A percentile compares a stretch with the other conserved stretches of the same genome.
Conservation (phyloP, 2,113 vertebrate genomes). For the Catharus fuscescens region DNA sequence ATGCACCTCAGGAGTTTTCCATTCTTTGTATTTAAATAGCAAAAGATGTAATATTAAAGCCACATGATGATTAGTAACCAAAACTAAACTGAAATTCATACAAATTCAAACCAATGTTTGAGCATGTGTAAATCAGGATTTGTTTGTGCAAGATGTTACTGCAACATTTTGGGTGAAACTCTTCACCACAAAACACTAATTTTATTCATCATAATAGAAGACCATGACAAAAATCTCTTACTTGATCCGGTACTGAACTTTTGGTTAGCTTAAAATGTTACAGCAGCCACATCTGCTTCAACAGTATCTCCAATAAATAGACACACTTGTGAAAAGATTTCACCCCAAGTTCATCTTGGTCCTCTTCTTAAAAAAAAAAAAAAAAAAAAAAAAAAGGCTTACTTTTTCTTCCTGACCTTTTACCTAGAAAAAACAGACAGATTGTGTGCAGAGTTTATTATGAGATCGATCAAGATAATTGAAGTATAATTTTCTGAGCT, state of each 20-base stretch:
- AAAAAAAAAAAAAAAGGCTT: neutral
- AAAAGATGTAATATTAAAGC: neutral
- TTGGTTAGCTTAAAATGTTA: neutral
- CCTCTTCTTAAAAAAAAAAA: neutral
- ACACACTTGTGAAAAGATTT: neutral
- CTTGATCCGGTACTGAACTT: neutral
- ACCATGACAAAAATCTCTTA: neutral
- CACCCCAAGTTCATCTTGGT: neutral
- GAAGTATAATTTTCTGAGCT: constrained; percentile 33
- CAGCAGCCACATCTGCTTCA: neutral
- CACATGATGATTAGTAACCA: neutral
- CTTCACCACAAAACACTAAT: neutral
- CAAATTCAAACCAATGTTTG: neutral
- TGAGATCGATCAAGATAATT: constrained; percentile 44
- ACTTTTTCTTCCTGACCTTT: neutral
- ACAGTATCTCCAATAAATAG: neutral
- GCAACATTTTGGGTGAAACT: neutral
- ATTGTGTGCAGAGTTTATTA: constrained; percentile 59
- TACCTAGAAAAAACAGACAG: constrained; percentile 2
- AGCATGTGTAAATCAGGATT: neutral
- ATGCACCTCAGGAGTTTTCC: neutral
- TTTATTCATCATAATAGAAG: neutral
- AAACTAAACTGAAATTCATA: neutral
- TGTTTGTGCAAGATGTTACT: neutral
- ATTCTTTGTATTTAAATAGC: neutral